Conservation (phyloP, 2,113 vertebrate genomes). For the Cavia porcellus region DNA sequence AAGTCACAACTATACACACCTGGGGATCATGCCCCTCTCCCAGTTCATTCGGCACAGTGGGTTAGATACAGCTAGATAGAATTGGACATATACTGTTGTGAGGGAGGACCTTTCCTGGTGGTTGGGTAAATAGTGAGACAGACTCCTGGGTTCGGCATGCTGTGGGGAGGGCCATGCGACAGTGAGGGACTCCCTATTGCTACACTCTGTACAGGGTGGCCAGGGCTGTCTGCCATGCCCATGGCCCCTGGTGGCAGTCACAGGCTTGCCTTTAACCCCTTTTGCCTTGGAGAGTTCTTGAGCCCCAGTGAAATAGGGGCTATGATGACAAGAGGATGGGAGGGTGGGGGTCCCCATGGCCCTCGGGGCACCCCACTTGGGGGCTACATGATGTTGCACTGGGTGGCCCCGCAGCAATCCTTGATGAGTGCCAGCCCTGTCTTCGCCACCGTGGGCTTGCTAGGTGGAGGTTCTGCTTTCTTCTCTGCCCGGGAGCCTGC, state of each 20-base stretch:
- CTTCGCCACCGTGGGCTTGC: constrained; percentile 95
- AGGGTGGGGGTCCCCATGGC: constrained; percentile 46
- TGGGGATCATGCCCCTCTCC: constrained; percentile 66
- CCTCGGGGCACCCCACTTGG: constrained; percentile 28
- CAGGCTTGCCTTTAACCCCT: constrained; percentile 80
- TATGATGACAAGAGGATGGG: constrained; percentile 76
- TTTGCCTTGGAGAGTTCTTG: constrained; percentile 73
- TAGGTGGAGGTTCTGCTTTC: constrained; percentile 94
- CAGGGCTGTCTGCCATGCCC: constrained; percentile 60
- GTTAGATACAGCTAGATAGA: constrained; percentile 70
- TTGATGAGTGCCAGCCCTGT: constrained; percentile 96
- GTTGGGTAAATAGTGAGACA: constrained; percentile 85
- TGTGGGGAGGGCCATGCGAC: constrained; percentile 91
- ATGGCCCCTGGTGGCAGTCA: constrained; percentile 73
- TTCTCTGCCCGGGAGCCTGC: constrained; percentile 93
- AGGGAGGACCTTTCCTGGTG: constrained; percentile 84
- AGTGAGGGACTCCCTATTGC: constrained; percentile 86
- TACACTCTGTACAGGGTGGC: constrained; percentile 81
- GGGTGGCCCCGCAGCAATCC: constrained; percentile 97
- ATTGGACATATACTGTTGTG: constrained; percentile 67
- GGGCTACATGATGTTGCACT: constrained; percentile 96
- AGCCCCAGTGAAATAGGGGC: constrained; percentile 75
- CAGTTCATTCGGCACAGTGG: constrained; percentile 53
- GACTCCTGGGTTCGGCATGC: constrained; percentile 89
- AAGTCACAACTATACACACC: constrained; percentile 68